These are phyloP conservation scores for Laodelphax striatellus DNA, from an alignment of 1,140 invertebrate species.

Conservation along the genomic window DNA sequence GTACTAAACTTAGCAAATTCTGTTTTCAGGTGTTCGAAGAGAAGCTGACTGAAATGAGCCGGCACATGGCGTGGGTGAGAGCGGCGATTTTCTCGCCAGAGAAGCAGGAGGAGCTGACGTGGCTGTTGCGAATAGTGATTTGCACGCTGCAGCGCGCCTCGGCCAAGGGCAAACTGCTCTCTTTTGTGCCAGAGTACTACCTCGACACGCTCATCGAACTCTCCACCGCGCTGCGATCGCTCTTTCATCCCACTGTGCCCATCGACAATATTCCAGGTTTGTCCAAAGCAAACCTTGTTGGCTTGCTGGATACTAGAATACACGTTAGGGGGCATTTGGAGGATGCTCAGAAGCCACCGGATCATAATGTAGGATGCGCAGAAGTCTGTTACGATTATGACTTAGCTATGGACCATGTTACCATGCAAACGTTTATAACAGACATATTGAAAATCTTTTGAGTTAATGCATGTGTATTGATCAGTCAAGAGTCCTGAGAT, in stretches of 20 bases:
- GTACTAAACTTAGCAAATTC: no score
- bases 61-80: conserved; percentile 51
- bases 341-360: no score
- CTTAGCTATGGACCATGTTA: no score
- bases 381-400: no score
- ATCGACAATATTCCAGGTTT: conserved; percentile 43
- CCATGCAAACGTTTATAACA: no score
- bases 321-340: no score
- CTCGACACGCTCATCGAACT: conserved; percentile 60
- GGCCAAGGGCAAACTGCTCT: conserved; percentile 51
- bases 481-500: no score
- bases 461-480: no score
- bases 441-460: no score
- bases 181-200: conserved; percentile 73
- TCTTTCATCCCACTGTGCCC: conserved; percentile 50
- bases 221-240: conserved; percentile 41
- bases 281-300: not conserved
- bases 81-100: conserved; percentile 45
- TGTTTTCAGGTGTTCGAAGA: conserved; percentile 37
- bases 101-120: conserved; percentile 42
- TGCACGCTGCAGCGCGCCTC: conserved; percentile 45
- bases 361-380: no score
- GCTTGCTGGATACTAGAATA: no score
- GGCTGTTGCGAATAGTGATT: conserved; percentile 46
- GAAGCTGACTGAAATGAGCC: conserved; percentile 42